Evolutionary conservation across 64 coral and sea anemone genomes (phyloP).

Genomic region (Cladopsammia gracilis): DNA sequence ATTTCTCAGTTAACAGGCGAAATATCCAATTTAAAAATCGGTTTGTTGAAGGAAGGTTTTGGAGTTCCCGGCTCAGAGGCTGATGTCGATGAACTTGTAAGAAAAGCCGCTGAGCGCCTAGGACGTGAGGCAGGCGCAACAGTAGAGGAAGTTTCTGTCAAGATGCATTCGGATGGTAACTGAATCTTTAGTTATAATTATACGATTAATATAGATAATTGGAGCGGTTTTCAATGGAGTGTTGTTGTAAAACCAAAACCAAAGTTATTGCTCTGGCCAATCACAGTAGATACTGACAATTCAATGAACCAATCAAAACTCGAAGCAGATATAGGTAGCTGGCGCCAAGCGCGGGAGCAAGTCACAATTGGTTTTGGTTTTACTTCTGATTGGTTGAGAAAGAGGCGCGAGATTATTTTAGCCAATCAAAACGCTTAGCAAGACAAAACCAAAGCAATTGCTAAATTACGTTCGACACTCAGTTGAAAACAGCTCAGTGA

Average conservation of each 20-base stretch:
- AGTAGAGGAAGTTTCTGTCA: slow-evolving; percentile 70
- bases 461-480: no score
- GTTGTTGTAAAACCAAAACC: background rate
- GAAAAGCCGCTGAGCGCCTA: slow-evolving; percentile 37
- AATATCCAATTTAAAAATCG: slow-evolving; percentile 38
- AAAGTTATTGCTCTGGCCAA: background rate
- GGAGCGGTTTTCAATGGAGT: background rate
- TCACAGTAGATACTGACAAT: no score
- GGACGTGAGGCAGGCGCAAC: background rate
- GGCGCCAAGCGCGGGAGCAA: no score
- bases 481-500: no score
- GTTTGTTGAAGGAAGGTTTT: slow-evolving; percentile 85
- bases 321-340: no score
- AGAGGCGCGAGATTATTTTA: no score
- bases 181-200: background rate
- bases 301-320: no score
- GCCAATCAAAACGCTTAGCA: no score
- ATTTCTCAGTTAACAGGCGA: slow-evolving; percentile 61
- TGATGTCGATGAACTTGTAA: slow-evolving; percentile 66
- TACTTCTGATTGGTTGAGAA: no score
- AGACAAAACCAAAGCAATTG: no score
- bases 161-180: slow-evolving; percentile 74
- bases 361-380: no score
- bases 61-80: slow-evolving; percentile 44
- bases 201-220: no score